phyloP scores from a whole-genome alignment of 37 sponge, comb jelly and placozoan species.

The Eunapius fragilis region DNA sequence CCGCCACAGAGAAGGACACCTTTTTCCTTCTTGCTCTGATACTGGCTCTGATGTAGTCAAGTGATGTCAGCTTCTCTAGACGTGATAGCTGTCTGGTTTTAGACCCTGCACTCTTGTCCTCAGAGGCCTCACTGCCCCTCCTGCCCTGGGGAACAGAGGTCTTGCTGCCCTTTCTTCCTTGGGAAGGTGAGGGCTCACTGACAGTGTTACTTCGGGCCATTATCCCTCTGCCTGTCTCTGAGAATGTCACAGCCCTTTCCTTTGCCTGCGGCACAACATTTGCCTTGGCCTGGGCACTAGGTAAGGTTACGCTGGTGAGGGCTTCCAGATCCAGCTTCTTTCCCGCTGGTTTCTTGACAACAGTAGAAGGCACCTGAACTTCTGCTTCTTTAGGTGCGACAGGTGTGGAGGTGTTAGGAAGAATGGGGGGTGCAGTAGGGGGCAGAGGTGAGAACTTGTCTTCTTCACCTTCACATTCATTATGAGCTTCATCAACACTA shows the following conservation, averaged over 20 bases:
- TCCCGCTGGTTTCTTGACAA: background rate
- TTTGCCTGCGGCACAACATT: background rate
- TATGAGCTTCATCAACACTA: background rate
- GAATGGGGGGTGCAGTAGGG: background rate
- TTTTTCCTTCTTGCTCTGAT: constrained; percentile 29
- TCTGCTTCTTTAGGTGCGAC: background rate
- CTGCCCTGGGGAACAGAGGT: background rate
- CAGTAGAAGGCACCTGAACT: background rate
- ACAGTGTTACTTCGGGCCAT: background rate
- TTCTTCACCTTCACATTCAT: background rate
- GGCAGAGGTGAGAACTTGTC: background rate
- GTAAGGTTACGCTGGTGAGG: background rate
- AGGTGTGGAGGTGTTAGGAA: background rate
- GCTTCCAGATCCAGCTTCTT: background rate
- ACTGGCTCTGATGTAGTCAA: constrained; percentile 59
- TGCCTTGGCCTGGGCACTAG: background rate
- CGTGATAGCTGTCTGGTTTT: constrained; percentile 10
- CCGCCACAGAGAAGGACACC: constrained; percentile 31
- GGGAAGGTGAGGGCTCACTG: background rate
- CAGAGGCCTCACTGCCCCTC: background rate
- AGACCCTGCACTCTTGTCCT: background rate
- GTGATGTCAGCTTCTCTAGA: constrained; percentile 61
- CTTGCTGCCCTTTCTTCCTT: background rate
- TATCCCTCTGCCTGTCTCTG: background rate
- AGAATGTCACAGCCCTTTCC: background rate